These are phyloP conservation scores for Ceyx erithaca DNA, from an alignment of 2,797 vertebrate species.

Conservation along the genomic window DNA sequence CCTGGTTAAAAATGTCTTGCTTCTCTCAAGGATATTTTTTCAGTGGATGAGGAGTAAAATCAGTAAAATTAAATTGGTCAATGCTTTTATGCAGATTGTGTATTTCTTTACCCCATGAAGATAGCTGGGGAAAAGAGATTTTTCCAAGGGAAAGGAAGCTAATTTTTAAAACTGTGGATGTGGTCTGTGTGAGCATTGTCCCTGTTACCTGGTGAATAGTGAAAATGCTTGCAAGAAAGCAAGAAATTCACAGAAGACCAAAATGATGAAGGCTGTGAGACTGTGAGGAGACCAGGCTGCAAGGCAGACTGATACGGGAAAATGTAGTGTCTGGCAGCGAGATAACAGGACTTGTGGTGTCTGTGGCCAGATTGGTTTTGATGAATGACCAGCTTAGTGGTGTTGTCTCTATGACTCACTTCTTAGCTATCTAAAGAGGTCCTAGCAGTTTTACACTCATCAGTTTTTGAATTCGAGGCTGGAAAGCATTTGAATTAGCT, in stretches of 20 bases:
- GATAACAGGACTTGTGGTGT: constrained; percentile 61
- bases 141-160: background rate
- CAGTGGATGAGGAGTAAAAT: background rate
- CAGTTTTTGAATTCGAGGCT: constrained; percentile 19
- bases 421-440: constrained; percentile 46
- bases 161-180: background rate
- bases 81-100: background rate
- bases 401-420: constrained; percentile 63
- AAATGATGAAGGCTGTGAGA: background rate
- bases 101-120: background rate
- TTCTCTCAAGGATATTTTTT: background rate
- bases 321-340: constrained; percentile 64
- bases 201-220: background rate
- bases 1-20: background rate
- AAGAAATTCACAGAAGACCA: constrained; percentile 12
- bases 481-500: constrained; percentile 5
- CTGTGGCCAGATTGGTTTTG: constrained; percentile 69
- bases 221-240: constrained; percentile 29
- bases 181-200: background rate
- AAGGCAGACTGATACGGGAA: constrained; percentile 61
- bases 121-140: background rate
- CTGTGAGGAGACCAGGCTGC: background rate
- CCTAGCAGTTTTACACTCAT: background rate
- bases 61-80: background rate
- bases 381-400: constrained; percentile 69